These are phyloP conservation scores for Phyto melanocephala DNA, from an alignment of 2,888 invertebrate species.

Conservation along the genomic window DNA sequence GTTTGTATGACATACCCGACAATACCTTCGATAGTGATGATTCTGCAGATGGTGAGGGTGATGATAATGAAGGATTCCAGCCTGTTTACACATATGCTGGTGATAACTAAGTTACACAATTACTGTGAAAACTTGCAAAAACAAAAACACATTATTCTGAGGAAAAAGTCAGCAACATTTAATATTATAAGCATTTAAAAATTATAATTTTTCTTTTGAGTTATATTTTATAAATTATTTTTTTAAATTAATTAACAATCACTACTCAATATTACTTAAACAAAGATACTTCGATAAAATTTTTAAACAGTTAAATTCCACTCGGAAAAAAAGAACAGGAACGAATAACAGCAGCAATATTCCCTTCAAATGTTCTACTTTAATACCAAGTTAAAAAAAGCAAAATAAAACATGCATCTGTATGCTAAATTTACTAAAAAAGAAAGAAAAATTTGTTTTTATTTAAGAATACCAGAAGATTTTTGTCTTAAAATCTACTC, in stretches of 20 bases:
- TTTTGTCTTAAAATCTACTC: not conserved
- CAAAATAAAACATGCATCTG: not conserved
- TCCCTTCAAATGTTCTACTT: slow-evolving; percentile 16
- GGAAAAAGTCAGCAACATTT: slow-evolving; percentile 16
- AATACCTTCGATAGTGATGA: slow-evolving; percentile 99
- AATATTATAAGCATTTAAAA: slow-evolving; percentile 38
- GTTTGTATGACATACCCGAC: slow-evolving; percentile 98
- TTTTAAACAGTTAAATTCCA: slow-evolving; percentile 5
- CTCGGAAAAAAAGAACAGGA: not conserved
- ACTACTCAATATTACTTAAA: not conserved
- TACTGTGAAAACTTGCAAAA: not conserved
- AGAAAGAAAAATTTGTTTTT: not conserved
- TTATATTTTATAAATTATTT: slow-evolving; percentile 37
- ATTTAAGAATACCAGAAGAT: not conserved
- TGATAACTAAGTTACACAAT: slow-evolving; percentile 44
- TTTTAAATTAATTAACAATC: not conserved
- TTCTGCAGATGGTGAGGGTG: slow-evolving; percentile 83
- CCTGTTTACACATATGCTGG: slow-evolving; percentile 73
- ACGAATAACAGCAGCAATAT: slow-evolving; percentile 30
- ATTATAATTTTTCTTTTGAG: slow-evolving; percentile 31
- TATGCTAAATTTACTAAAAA: slow-evolving; percentile 28
- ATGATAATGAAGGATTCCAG: slow-evolving; percentile 78
- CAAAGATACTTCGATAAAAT: no score
- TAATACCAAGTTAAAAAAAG: slow-evolving; percentile 7
- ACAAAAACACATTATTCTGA: slow-evolving; percentile 16